Base-by-base conservation (phyloP, 1,140 invertebrate genomes). In the Lethocerus indicus region DNA sequence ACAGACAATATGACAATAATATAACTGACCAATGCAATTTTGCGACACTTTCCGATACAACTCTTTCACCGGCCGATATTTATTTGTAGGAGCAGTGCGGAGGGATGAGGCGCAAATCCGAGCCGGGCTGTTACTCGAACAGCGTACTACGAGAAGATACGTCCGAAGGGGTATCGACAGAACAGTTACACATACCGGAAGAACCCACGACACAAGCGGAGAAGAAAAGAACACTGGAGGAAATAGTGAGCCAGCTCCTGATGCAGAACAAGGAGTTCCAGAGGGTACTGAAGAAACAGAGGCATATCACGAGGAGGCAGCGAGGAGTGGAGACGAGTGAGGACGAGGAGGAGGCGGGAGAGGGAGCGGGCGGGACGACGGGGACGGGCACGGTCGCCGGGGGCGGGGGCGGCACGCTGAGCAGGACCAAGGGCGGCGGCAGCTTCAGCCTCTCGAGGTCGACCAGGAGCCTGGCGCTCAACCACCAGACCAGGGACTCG, bases 241-340 rank as follows among this genome's bases (percentile, higher is more conserved):
- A 83, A 59, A 87, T 90, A 26, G 83, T 89, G 21, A 76, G 82
- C 14, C 81, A 87, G 60, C 68, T 89, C 18, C 66, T 89, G 1
- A 81, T 86, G 73, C 79, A 87, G 58, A 87, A 83, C 58, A 73
- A 81, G 56, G 83, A 87, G 55, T 86, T 88, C 51, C 81, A 87
- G 54, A 77, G 79, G 49, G 70, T 86, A 20, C 64, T 86, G 13
- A 82, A 78, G 46, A 79, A 77, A 58, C 81, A 78, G 59, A 65
- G 71, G 66, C 62, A 77, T 64, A 57, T 74, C 59, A 66, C 71
- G 41, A 64, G 74, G 42, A 71, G 75, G 54, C 69, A 75, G 49
- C 65, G 71, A 61, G 61, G 67, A 53, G 63, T 68, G 43, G 58
- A 67, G 61, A 67, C 72, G 6, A 67, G 67, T 3, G 68, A 70